Conservation (phyloP, 1,140 invertebrate species). For the Tyrophagus putrescentiae region DNA sequence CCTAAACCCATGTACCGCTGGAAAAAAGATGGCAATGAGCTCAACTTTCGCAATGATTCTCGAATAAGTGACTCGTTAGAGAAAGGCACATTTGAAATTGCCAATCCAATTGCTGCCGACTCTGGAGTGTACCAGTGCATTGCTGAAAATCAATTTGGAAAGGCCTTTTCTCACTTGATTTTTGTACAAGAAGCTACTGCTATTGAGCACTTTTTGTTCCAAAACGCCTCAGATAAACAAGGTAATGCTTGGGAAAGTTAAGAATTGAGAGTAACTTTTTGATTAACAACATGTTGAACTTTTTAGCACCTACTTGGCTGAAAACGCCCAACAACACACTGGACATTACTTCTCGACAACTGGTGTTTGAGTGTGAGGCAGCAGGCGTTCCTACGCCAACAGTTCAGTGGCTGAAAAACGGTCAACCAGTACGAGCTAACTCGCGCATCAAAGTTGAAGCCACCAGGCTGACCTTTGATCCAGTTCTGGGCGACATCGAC, state of each 20-base stretch:
- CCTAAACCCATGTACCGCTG: conserved; percentile 77
- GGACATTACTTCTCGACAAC: conserved; percentile 75
- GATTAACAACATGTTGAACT: too few relatives aligned
- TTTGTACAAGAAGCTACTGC: conserved; percentile 82
- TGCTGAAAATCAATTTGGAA: conserved; percentile 82
- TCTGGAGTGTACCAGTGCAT: conserved; percentile 87
- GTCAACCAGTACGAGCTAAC: conserved; percentile 61
- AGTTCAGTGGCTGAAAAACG: conserved; percentile 94
- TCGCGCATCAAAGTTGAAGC: conserved; percentile 43
- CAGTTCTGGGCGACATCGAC: conserved; percentile 62
- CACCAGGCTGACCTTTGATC: conserved; percentile 61
- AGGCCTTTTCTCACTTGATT: conserved; percentile 80
- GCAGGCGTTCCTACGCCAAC: conserved; percentile 70
- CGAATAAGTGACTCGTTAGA: conserved; percentile 81
- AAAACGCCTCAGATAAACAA: conserved; percentile 68
- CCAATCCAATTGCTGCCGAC: conserved; percentile 72
- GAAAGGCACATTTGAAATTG: conserved; percentile 74
- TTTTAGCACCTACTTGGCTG: conserved; percentile 78
- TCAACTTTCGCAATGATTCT: conserved; percentile 73
- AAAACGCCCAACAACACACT: conserved; percentile 73
- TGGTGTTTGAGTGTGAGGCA: conserved; percentile 70
- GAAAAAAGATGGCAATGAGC: conserved; percentile 87
- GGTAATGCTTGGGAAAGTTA: too few relatives aligned
- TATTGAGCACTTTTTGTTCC: conserved; percentile 61
- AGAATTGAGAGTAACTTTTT: too few relatives aligned